A percentile compares a stretch with the other conserved stretches of the same genome.
Evolutionary conservation across 2,113 vertebrate genomes (phyloP).

Genomic region (Cryptoleucopteryx plumbea): DNA sequence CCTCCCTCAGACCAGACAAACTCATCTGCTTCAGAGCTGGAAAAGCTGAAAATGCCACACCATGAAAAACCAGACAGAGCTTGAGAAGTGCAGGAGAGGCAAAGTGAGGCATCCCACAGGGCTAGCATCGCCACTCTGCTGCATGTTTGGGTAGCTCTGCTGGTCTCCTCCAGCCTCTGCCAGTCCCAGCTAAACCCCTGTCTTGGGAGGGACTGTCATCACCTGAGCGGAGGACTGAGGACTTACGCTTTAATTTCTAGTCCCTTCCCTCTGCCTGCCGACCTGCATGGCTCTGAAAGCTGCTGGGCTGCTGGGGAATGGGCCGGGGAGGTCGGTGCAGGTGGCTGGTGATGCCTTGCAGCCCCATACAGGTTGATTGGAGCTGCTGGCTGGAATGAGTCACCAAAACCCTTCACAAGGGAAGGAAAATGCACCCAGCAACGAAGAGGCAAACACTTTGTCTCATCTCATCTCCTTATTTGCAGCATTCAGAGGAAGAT

Average conservation of each 20-base stretch:
- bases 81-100: not conserved
- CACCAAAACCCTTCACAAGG: rapidly evolving
- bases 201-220: rapidly evolving
- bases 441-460: not conserved
- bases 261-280: not conserved
- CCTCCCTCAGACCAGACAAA: rapidly evolving
- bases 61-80: not conserved
- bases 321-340: rapidly evolving
- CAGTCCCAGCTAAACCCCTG: rapidly evolving
- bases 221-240: rapidly evolving
- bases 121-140: rapidly evolving
- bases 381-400: not conserved
- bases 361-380: rapidly evolving
- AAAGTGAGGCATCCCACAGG: not conserved
- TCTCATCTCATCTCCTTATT: conserved; percentile 46
- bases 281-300: not conserved
- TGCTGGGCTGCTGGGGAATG: not conserved
- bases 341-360: rapidly evolving
- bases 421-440: not conserved
- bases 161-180: not conserved
- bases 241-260: not conserved
- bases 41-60: not conserved
- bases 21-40: not conserved
- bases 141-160: not conserved
- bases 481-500: conserved; percentile 34